Evolutionary conservation across 2,888 invertebrate species (phyloP), one percentile per base, ranked within the genome.

Genomic region (Oxycera nigricornis): DNA sequence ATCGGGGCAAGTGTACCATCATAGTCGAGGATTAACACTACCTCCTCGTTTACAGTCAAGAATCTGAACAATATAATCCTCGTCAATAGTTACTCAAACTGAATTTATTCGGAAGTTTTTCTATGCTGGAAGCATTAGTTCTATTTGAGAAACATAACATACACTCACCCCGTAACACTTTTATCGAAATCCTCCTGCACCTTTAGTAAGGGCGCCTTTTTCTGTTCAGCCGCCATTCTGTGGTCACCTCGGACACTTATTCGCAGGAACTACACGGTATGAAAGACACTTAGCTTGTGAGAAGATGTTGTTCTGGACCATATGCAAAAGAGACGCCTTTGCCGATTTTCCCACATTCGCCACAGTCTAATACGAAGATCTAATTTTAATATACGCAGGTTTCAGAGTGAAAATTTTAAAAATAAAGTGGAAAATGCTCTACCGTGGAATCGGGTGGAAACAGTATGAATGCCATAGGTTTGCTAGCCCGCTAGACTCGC

Each of bases 1-100:
- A 93, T 89, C 1, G 92, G 92, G 2, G 92, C 91, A 78, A 93
- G 84, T 39, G 92, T 93, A 77, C 92, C 92, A 83, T 93, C 92
- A 81, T 91, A 93, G 82, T 93, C 92, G 81, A 92, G 84, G 22
- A 92, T 82, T 50, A 93, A 84, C 0, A 91, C 92, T 79, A 92
- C 83, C 83, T 92, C 90, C 82, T 91, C 89, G 26, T 89, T 88
- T 67, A 89, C 88, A 74, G 90, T 90, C 79, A 92, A 82, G 78
- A 84, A 85, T 77, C 85, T 85, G 52, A 24, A 52, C n/a, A 22
- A 35, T 22, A 75, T n/a, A n/a, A n/a, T n/a, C n/a, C n/a, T n/a
- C n/a, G n/a, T n/a, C n/a, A 26, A 61, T 59, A 50, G n/a, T 35
- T n/a, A n/a, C n/a, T n/a, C n/a, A n/a, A n/a, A n/a, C n/a, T n/a